A percentile compares a stretch with the other conserved stretches of the same genome.
phyloP scores from a whole-genome alignment of 2,888 invertebrate genomes.

The Eudasyphora cyanicolor region DNA sequence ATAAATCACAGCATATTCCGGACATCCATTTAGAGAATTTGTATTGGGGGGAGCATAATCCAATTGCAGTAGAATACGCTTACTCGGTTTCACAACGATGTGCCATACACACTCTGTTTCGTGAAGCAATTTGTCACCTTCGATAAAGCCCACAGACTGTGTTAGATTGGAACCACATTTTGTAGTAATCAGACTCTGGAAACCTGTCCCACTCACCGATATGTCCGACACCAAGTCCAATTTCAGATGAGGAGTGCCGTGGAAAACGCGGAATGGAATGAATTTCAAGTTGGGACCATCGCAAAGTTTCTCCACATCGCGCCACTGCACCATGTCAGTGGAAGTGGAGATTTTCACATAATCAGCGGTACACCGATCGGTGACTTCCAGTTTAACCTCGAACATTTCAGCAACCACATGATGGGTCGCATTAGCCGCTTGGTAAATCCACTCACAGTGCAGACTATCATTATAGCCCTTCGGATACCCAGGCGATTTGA shows the following conservation, averaged over 20 bases:
- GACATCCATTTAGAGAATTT: slow-evolving; percentile 61
- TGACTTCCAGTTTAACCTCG: slow-evolving; percentile 83
- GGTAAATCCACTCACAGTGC: slow-evolving; percentile 88
- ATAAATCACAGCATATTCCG: slow-evolving; percentile 81
- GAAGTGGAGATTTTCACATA: slow-evolving; percentile 83
- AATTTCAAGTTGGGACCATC: slow-evolving; percentile 79
- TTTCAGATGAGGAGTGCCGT: slow-evolving; percentile 83
- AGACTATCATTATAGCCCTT: slow-evolving; percentile 83
- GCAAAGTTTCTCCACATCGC: slow-evolving; percentile 82
- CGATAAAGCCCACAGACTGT: slow-evolving; percentile 82
- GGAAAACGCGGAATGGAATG: slow-evolving; percentile 72
- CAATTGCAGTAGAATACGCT: slow-evolving; percentile 85
- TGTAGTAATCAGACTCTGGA: slow-evolving; percentile 82
- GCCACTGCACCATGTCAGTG: slow-evolving; percentile 81
- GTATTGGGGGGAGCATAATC: slow-evolving; percentile 78
- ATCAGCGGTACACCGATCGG: slow-evolving; percentile 82
- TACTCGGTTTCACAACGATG: slow-evolving; percentile 87
- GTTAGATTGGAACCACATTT: slow-evolving; percentile 87
- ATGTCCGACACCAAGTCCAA: slow-evolving; percentile 85
- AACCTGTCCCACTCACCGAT: slow-evolving; percentile 85
- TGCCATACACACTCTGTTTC: slow-evolving; percentile 85
- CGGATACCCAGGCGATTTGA: slow-evolving; percentile 90
- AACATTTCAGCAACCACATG: slow-evolving; percentile 83
- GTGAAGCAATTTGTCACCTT: background rate
- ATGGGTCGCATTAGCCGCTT: slow-evolving; percentile 81